A percentile compares a stretch with the other conserved stretches of the same genome.
Conservation (phyloP, 2,888 invertebrate species). For the Monochamus alternatus region DNA sequence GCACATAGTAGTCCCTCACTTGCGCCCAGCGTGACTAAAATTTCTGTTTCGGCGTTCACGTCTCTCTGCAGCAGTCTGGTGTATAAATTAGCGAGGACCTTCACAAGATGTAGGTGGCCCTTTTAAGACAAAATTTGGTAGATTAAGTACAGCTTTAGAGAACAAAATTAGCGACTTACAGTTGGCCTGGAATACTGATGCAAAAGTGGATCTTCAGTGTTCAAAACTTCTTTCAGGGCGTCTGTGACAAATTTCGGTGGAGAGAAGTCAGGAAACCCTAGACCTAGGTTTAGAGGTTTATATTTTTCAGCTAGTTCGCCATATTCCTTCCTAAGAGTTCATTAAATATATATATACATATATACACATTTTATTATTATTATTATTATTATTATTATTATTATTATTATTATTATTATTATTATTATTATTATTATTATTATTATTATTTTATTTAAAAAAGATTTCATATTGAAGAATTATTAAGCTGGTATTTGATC, state of each 20-base stretch:
- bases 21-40: constrained; percentile 93
- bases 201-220: constrained; percentile 80
- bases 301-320: constrained; percentile 85
- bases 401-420: too few species aligned
- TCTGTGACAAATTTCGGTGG: constrained; percentile 88
- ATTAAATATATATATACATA: constrained; percentile 50
- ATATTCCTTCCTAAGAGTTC: constrained; percentile 87
- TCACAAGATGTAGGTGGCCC: constrained; percentile 93
- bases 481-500: too few species aligned
- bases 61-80: constrained; percentile 81
- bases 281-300: constrained; percentile 94
- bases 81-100: constrained; percentile 88
- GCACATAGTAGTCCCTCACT: constrained; percentile 93
- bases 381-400: too few species aligned
- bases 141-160: background rate
- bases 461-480: too few species aligned
- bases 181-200: constrained; percentile 96
- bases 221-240: constrained; percentile 81
- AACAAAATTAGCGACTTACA: constrained; percentile 74
- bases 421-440: too few species aligned
- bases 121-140: constrained; percentile 66
- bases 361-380: too few species aligned
- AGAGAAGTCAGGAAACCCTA: constrained; percentile 95
- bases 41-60: constrained; percentile 88
- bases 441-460: too few species aligned